Percentiles rank a stretch among this genome's conserved stretches.
Conservation (phyloP, 2,797 vertebrate species). For the Notoglanidium macrostoma region DNA sequence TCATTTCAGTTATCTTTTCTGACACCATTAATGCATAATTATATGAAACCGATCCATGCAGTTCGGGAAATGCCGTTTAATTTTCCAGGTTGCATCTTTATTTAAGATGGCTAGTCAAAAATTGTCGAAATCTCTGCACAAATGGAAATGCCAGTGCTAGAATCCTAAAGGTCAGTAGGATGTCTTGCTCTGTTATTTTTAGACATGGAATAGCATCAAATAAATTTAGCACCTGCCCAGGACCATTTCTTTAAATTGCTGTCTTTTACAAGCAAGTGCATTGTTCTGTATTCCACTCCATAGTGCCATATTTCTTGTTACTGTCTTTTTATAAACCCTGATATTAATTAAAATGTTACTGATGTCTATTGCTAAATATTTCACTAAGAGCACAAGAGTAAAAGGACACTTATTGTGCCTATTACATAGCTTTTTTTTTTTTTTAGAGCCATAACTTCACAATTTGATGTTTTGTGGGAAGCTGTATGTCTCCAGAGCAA, state of each 20-base stretch:
- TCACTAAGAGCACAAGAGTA: neutral
- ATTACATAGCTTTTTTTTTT: neutral
- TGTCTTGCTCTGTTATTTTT: neutral
- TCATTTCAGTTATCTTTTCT: constrained; percentile 5
- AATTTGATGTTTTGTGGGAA: constrained; percentile 14
- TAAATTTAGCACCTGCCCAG: neutral
- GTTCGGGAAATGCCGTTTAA: neutral
- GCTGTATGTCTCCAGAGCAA: constrained; percentile 17
- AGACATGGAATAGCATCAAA: constrained; percentile 1
- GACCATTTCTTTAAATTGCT: neutral
- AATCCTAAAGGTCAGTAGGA: neutral
- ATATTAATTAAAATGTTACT: neutral
- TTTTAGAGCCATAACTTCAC: neutral
- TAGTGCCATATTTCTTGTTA: neutral
- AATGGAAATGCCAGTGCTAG: neutral
- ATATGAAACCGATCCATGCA: neutral
- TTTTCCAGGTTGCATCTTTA: neutral
- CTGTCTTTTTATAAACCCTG: neutral
- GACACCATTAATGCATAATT: neutral
- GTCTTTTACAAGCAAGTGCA: neutral
- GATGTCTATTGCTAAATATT: neutral
- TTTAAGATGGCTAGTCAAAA: neutral
- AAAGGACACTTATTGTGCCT: neutral
- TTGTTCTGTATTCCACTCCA: neutral
- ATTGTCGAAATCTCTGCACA: neutral